Conservation (phyloP, 1,140 invertebrate species). For the Lepidotrigona ventralis region DNA sequence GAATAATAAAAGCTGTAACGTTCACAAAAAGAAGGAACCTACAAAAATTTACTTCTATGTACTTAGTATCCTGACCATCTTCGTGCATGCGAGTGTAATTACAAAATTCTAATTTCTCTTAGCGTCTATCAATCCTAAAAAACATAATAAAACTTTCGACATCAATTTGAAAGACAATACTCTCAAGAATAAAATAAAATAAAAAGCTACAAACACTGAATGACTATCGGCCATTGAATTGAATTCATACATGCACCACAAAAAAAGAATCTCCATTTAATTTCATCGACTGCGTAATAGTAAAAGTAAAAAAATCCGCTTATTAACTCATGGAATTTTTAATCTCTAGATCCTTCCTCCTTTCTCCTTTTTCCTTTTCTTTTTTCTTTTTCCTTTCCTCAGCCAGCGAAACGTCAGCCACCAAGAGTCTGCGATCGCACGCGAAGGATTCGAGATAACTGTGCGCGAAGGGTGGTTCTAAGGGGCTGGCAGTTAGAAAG, state of each 20-base stretch:
- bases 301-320: conserved; percentile 20
- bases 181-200: too few species aligned
- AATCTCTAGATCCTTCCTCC: conserved; percentile 32
- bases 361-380: background rate
- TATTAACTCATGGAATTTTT: conserved; percentile 45
- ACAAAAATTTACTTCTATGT: too few species aligned
- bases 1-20: too few species aligned
- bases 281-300: background rate
- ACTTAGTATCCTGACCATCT: too few species aligned
- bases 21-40: too few species aligned
- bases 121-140: too few species aligned
- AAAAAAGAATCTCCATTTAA: background rate
- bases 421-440: conserved; percentile 48
- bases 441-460: conserved; percentile 57
- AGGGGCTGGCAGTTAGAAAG: conserved; percentile 41
- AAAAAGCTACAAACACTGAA: too few species aligned
- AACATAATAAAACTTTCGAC: too few species aligned
- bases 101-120: too few species aligned
- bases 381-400: conserved; percentile 19
- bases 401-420: conserved; percentile 38
- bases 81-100: too few species aligned
- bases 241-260: background rate
- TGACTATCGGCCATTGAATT: too few species aligned
- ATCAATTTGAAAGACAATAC: too few species aligned
- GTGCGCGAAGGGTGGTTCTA: conserved; percentile 39